A percentile compares a stretch with the other conserved stretches of the same genome.
These are phyloP conservation scores for Watsonalla cultraria DNA, from an alignment of 2,888 invertebrate species.

Conservation along the genomic window DNA sequence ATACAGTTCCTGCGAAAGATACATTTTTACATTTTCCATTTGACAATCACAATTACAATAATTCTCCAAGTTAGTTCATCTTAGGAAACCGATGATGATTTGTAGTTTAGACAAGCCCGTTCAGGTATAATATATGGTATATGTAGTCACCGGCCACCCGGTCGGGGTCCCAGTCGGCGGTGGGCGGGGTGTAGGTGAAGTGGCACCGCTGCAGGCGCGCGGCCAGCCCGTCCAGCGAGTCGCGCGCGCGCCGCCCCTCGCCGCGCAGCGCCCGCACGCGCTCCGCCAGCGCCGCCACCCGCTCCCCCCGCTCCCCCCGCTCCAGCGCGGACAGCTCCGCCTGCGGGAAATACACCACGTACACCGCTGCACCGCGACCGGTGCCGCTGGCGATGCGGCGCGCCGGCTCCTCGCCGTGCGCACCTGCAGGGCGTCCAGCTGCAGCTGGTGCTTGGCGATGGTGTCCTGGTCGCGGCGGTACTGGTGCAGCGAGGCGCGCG, in stretches of 20 bases:
- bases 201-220: constrained; percentile 75
- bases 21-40: no score
- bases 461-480: constrained; percentile 81
- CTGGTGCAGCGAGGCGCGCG: constrained; percentile 82
- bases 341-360: constrained; percentile 39
- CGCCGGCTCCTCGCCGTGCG: no score
- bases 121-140: neutral
- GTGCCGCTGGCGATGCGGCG: no score
- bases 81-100: no score
- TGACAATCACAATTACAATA: no score
- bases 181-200: constrained; percentile 89
- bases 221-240: constrained; percentile 79
- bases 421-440: constrained; percentile 72
- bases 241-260: constrained; percentile 50
- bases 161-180: constrained; percentile 81
- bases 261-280: constrained; percentile 71
- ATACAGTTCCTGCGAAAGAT: constrained; percentile 84
- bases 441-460: constrained; percentile 56
- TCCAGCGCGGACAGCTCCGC: constrained; percentile 66
- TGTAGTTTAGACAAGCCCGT: no score
- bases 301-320: constrained; percentile 57
- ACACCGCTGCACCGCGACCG: neutral
- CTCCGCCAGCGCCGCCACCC: constrained; percentile 73
- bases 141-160: constrained; percentile 42
- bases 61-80: neutral